A percentile compares a stretch with the other conserved stretches of the same genome.
These are phyloP conservation scores for Neodiprion fabricii DNA, from an alignment of 1,140 invertebrate genomes.

Conservation along the genomic window DNA sequence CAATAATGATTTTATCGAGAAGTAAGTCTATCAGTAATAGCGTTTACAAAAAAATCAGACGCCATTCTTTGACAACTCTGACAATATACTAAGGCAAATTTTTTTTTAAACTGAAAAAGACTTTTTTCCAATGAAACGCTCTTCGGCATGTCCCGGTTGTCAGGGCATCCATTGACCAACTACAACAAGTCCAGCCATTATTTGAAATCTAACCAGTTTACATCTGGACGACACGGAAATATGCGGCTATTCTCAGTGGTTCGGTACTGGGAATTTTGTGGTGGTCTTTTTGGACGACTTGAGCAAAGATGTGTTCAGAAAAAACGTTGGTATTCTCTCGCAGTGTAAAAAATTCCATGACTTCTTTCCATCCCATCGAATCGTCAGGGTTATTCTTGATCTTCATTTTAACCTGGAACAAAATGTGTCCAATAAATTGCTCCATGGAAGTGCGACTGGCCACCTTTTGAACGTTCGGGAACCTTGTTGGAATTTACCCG, in stretches of 20 bases:
- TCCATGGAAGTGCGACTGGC: no score
- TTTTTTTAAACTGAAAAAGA: background rate
- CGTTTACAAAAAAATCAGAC: background rate
- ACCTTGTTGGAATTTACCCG: no score
- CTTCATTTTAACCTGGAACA: no score
- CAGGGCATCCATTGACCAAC: background rate
- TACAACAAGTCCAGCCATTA: background rate
- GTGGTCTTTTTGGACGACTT: background rate
- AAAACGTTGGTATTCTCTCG: background rate
- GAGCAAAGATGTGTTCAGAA: background rate
- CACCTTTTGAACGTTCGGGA: no score
- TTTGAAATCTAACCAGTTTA: background rate
- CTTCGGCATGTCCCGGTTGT: background rate
- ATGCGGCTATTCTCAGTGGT: background rate
- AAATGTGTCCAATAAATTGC: no score
- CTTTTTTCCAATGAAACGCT: background rate
- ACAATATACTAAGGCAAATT: background rate
- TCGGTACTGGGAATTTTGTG: background rate
- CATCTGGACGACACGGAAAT: background rate
- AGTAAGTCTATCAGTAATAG: background rate
- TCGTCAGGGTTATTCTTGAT: no score
- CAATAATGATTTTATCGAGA: background rate
- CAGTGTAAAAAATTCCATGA: background rate
- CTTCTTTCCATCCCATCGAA: no score
- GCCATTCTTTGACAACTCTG: background rate